phyloP scores from a whole-genome alignment of 2,113 vertebrate species.

The Passer domesticus region DNA sequence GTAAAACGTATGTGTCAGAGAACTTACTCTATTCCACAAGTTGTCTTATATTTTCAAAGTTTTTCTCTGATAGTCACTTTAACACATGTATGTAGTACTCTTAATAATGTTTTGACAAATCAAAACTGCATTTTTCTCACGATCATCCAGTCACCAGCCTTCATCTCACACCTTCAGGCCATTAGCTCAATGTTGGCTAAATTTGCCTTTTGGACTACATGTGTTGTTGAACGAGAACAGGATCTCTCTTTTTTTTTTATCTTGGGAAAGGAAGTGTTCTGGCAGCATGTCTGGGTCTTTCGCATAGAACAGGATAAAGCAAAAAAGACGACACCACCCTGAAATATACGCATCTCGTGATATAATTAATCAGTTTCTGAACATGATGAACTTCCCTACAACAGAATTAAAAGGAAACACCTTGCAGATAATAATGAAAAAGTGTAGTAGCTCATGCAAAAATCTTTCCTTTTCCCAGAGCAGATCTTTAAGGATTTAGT shows the following conservation, averaged over 20 bases:
- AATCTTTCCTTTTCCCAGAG: conserved; percentile 49
- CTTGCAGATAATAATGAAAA: conserved; percentile 72
- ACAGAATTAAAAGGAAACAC: conserved; percentile 74
- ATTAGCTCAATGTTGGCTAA: background rate
- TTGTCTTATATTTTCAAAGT: background rate
- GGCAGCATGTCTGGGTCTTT: conserved; percentile 49
- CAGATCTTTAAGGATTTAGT: conserved; percentile 11
- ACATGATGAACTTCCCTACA: conserved; percentile 68
- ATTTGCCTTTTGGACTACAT: background rate
- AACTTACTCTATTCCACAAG: background rate
- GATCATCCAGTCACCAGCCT: background rate
- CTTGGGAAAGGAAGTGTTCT: conserved; percentile 68
- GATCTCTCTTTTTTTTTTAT: background rate
- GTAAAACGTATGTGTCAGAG: background rate
- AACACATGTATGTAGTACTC: background rate
- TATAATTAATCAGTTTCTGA: conserved; percentile 69
- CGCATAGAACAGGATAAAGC: conserved; percentile 61
- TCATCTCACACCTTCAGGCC: conserved; percentile 22
- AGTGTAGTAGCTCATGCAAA: conserved; percentile 39
- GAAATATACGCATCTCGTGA: conserved; percentile 21
- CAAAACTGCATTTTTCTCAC: background rate
- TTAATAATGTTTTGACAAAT: background rate
- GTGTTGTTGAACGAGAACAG: background rate
- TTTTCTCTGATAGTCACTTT: background rate
- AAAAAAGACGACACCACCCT: conserved; percentile 60